Percentiles rank a stretch among this genome's conserved stretches.
Conservation (phyloP, 92 coral and sea anemone genomes). For the Epizoanthus fatuus region DNA sequence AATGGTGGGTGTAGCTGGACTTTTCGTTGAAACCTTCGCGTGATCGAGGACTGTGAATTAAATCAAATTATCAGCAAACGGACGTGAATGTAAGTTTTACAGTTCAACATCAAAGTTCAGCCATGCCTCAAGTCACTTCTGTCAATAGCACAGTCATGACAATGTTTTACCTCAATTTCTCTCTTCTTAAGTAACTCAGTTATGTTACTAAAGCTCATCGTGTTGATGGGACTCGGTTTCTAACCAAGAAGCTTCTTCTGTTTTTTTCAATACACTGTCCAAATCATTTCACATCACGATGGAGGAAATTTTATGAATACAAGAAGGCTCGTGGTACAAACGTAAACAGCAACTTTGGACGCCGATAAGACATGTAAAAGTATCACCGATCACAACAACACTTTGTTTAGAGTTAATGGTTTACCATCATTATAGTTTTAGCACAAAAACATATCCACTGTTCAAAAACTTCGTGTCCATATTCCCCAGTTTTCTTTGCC, state of each 20-base stretch:
- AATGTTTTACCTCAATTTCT: constrained; percentile 73
- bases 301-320: background rate
- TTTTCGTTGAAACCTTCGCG: constrained; percentile 86
- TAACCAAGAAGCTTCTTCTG: background rate
- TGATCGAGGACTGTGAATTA: constrained; percentile 81
- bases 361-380: background rate
- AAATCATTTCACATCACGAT: constrained; percentile 23
- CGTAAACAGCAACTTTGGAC: background rate
- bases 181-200: constrained; percentile 79
- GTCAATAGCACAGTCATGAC: background rate
- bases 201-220: constrained; percentile 61
- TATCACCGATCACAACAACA: background rate
- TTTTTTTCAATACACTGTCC: background rate
- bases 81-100: background rate
- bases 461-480: background rate
- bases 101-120: background rate
- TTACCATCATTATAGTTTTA: background rate
- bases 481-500: background rate
- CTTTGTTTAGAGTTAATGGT: background rate
- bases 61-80: background rate
- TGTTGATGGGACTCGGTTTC: background rate
- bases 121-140: constrained; percentile 13
- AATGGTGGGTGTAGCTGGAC: constrained; percentile 85
- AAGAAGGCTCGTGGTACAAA: background rate
- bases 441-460: background rate